Conservation (phyloP, 2,888 invertebrate species). For the Congeria kusceri region DNA sequence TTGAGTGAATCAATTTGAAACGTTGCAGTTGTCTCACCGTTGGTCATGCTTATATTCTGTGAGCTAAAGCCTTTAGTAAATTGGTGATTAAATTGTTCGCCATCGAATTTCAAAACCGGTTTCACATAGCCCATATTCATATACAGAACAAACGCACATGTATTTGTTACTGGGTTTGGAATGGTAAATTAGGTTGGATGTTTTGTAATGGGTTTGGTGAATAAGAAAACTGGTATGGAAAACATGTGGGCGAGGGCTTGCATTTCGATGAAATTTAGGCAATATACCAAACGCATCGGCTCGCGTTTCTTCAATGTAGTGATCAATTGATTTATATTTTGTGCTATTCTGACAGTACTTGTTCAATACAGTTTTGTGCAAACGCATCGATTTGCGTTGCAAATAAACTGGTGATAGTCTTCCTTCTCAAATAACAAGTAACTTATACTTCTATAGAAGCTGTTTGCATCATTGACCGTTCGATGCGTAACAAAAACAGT, state of each 20-base stretch:
- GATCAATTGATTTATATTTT: conserved; percentile 2
- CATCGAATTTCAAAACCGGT: conserved; percentile 16
- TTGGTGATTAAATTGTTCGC: conserved; percentile 8
- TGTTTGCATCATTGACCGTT: conserved; percentile 2
- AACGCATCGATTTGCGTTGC: background rate
- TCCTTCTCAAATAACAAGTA: conserved; percentile 11
- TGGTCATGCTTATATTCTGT: background rate
- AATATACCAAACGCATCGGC: conserved; percentile 1
- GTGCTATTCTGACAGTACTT: background rate
- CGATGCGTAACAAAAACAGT: background rate
- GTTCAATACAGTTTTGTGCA: background rate
- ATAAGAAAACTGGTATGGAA: conserved; percentile 4
- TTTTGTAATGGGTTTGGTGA: background rate
- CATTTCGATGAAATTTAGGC: conserved; percentile 11
- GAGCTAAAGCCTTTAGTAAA: background rate
- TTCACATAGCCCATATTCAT: background rate
- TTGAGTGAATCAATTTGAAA: background rate
- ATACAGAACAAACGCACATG: background rate
- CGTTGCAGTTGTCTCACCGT: background rate
- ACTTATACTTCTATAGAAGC: conserved; percentile 15
- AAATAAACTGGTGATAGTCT: background rate
- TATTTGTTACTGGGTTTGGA: background rate
- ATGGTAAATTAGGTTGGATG: background rate
- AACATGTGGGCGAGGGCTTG: conserved; percentile 10
- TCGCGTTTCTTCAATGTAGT: conserved; percentile 14